These are phyloP conservation scores for Nomada goodeniana DNA, from an alignment of 2,888 invertebrate genomes.

Conservation along the genomic window DNA sequence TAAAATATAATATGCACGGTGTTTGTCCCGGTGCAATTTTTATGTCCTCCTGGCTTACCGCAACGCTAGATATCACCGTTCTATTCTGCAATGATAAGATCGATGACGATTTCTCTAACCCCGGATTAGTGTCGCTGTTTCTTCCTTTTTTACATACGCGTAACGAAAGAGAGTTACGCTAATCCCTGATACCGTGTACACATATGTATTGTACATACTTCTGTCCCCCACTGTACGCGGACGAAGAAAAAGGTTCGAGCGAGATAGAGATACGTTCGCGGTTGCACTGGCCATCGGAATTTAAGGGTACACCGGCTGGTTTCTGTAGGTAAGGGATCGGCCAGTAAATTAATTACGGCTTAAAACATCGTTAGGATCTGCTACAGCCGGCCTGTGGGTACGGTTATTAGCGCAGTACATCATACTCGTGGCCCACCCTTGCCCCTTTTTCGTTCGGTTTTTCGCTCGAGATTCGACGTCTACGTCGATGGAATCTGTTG, in stretches of 20 bases:
- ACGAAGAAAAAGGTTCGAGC: background rate
- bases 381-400: slow-evolving; percentile 74
- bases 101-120: too few relatives aligned
- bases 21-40: too few relatives aligned
- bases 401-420: slow-evolving; percentile 82
- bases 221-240: too few relatives aligned
- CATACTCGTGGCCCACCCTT: slow-evolving; percentile 70
- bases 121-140: too few relatives aligned
- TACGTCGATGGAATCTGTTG: background rate
- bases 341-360: slow-evolving; percentile 83
- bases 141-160: too few relatives aligned
- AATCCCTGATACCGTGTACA: too few relatives aligned
- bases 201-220: too few relatives aligned
- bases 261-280: slow-evolving; percentile 5
- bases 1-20: background rate
- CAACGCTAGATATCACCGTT: background rate
- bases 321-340: slow-evolving; percentile 72
- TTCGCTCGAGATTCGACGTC: slow-evolving; percentile 8
- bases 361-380: slow-evolving; percentile 82
- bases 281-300: slow-evolving; percentile 42
- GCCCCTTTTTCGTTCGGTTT: background rate
- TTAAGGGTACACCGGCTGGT: slow-evolving; percentile 68
- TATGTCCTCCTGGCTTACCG: background rate
- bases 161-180: too few relatives aligned
- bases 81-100: too few relatives aligned